A percentile compares a stretch with the other conserved stretches of the same genome.
These are phyloP conservation scores for Megalurothrips usitatus DNA, from an alignment of 2,888 invertebrate genomes.

Conservation along the genomic window DNA sequence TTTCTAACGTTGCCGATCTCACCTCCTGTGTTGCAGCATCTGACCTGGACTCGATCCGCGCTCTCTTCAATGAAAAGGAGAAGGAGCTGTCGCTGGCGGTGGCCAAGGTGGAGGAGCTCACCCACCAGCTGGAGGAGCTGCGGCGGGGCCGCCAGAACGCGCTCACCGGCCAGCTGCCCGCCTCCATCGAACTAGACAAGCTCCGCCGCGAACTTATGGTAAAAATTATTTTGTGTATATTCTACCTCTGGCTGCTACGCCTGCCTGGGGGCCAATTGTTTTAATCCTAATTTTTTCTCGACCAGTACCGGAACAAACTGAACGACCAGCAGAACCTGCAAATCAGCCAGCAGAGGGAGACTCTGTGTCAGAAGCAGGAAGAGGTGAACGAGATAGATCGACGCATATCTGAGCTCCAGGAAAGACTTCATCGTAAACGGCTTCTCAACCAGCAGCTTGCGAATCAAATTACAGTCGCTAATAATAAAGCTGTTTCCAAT, in stretches of 20 bases:
- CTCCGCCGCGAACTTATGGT: slow-evolving; percentile 89
- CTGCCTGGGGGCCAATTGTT: background rate
- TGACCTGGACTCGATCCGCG: slow-evolving; percentile 93
- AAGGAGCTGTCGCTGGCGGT: slow-evolving; percentile 96
- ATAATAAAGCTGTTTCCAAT: slow-evolving; percentile 35
- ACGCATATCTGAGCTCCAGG: slow-evolving; percentile 89
- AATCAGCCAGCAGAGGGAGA: slow-evolving; percentile 82
- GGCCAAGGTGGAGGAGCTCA: slow-evolving; percentile 93
- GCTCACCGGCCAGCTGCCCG: slow-evolving; percentile 61
- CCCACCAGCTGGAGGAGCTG: slow-evolving; percentile 88
- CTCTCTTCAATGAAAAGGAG: slow-evolving; percentile 95
- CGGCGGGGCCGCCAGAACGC: slow-evolving; percentile 51
- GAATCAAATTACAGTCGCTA: slow-evolving; percentile 54
- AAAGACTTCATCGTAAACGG: slow-evolving; percentile 81
- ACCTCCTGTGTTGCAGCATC: slow-evolving; percentile 61
- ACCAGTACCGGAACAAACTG: slow-evolving; percentile 90
- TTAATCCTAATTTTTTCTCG: background rate
- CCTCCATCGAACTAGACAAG: slow-evolving; percentile 86
- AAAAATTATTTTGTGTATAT: slow-evolving; percentile 46
- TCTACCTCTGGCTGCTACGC: background rate
- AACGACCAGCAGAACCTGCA: slow-evolving; percentile 92
- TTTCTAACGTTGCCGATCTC: slow-evolving; percentile 2
- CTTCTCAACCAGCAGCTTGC: slow-evolving; percentile 73
- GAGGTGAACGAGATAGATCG: slow-evolving; percentile 90
- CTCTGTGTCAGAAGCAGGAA: slow-evolving; percentile 80